A percentile compares a stretch with the other conserved stretches of the same genome.
Conservation (phyloP, 2,888 invertebrate species). For the Ctena decussata region DNA sequence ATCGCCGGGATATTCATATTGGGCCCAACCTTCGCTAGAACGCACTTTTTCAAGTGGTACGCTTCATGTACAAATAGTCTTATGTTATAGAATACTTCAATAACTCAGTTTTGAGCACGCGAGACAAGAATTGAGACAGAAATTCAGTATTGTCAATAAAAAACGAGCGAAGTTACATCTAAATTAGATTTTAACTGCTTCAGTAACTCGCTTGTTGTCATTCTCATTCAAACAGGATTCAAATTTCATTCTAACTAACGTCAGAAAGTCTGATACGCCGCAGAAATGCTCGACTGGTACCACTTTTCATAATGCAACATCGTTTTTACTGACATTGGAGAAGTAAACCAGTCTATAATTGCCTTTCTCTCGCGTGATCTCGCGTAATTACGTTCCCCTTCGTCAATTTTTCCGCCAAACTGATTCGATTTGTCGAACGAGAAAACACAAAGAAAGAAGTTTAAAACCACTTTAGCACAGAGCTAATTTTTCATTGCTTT, state of each 20-base stretch:
- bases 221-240: constrained; percentile 28
- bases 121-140: constrained; percentile 14
- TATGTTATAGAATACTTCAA: neutral
- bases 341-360: constrained; percentile 31
- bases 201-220: constrained; percentile 16
- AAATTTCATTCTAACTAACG: constrained; percentile 38
- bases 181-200: constrained; percentile 49
- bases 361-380: constrained; percentile 49
- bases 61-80: neutral
- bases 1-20: too few relatives aligned
- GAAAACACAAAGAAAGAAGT: neutral
- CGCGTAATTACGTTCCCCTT: constrained; percentile 39
- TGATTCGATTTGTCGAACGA: constrained; percentile 40
- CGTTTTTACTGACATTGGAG: constrained; percentile 42
- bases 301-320: constrained; percentile 20
- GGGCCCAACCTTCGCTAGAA: too few relatives aligned
- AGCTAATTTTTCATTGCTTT: constrained; percentile 2
- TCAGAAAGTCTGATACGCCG: constrained; percentile 32
- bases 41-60: too few relatives aligned
- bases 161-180: constrained; percentile 31
- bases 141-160: constrained; percentile 37
- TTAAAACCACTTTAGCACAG: neutral
- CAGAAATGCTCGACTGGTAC: constrained; percentile 6
- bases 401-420: constrained; percentile 26
- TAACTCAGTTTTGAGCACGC: neutral